Evolutionary conservation across 2,113 vertebrate genomes (phyloP).

Genomic region (Alosa alosa): DNA sequence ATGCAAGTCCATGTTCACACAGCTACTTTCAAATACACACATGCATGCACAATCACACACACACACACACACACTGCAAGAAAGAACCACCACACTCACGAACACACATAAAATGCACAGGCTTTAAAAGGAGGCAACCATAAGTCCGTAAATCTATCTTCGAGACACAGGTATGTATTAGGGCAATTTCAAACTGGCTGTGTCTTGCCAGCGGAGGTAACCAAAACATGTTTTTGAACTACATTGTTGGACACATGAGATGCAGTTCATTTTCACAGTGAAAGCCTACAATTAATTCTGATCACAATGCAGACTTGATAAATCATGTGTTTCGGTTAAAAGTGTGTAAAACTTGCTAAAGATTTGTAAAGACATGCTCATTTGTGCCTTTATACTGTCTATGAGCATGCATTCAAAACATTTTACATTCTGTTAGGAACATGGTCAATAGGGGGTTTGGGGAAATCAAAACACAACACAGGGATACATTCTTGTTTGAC

Average conservation of each 20-base stretch:
- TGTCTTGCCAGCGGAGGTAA: slow-evolving; percentile 52
- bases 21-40: slow-evolving; percentile 6
- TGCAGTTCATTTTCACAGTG: background rate
- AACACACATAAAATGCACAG: slow-evolving; percentile 28
- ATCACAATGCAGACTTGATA: background rate
- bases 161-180: slow-evolving; percentile 64
- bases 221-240: slow-evolving; percentile 22
- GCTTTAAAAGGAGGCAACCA: slow-evolving; percentile 24
- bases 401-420: background rate
- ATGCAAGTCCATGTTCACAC: too few relatives aligned
- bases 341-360: background rate
- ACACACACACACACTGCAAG: slow-evolving; percentile 30
- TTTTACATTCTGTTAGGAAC: background rate
- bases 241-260: background rate
- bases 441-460: background rate
- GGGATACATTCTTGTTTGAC: background rate
- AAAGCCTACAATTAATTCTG: background rate
- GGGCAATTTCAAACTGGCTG: slow-evolving; percentile 51
- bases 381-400: background rate
- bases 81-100: background rate
- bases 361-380: background rate
- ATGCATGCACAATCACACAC: slow-evolving; percentile 21
- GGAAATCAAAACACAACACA: background rate
- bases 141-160: slow-evolving; percentile 59
- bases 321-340: too few relatives aligned